Base-by-base conservation (phyloP, 2,888 invertebrate species). In the Sphaerophoria taeniata region DNA sequence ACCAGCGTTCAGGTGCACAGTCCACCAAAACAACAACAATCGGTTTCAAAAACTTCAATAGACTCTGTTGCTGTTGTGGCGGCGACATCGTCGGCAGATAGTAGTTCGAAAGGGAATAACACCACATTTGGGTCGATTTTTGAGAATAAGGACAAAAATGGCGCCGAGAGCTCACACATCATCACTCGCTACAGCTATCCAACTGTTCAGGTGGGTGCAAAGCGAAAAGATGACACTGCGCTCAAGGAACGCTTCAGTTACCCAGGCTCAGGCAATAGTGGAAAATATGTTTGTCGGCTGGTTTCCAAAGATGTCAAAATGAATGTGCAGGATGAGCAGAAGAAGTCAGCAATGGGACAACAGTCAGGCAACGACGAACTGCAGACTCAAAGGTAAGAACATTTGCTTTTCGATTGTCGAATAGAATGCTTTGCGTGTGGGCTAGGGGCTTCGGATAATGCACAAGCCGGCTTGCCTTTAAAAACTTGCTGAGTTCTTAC, bases 191-290 rank as follows among this genome's bases (percentile, higher is more conserved):
- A 92, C 49, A 92, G 92, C 74, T 92, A 92, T 88, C 92, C 92
- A 0, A 90, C 90, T 0, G 91, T 91, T 31, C 92, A 92, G 82
- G 73, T 91, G 75, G 90, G 91, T 39, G 89, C 91, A 33, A 92
- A 92, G 79, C 89, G 91, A 9, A 92, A 92, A 80, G 92, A 92
- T 36, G 88, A 87, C 61, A 82, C 88, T 2, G 75, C 85, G 12
- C 88, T 89, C 2, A 92, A 92, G 79, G 92, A 92, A 70, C 90
- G 92, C 12, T 92, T 92, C 69, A 92, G 92, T 87, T 92, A 92
- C 83, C 92, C 92, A 6, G 92, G 92, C 16, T 90, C 89, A 6
- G 86, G 82, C 4, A 87, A 84, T 14, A 82, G 83, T 69, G 87
- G 85, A 4, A 88, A 88, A 67, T 88, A 88, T 60, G 83, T 88